phyloP scores from a whole-genome alignment of 2,888 invertebrate species.

The Anodontia alba region DNA sequence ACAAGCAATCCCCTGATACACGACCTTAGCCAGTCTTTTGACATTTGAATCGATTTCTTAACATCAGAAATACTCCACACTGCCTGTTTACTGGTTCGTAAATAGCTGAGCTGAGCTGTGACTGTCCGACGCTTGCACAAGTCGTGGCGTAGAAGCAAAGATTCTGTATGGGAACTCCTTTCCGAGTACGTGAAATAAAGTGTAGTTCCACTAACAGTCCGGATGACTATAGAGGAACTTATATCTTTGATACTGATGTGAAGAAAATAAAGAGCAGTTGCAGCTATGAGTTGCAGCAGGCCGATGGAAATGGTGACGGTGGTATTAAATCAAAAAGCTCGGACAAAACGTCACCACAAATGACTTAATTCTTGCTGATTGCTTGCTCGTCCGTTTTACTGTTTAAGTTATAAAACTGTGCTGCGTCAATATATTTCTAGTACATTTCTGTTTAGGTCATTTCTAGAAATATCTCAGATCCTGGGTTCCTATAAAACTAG shows the following conservation, averaged over 20 bases:
- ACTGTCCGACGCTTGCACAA: conserved; percentile 41
- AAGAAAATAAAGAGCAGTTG: conserved; percentile 18
- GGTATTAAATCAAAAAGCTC: no score
- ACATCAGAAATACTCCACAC: conserved; percentile 43
- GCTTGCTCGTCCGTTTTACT: no score
- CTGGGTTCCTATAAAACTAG: no score
- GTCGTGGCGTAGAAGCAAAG: conserved; percentile 27
- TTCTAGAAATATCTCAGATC: no score
- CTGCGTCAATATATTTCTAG: no score
- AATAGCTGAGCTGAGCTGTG: conserved; percentile 31
- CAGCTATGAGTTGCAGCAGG: not conserved
- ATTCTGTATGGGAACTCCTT: conserved; percentile 37
- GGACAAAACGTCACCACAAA: not conserved
- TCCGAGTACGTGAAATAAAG: conserved; percentile 2
- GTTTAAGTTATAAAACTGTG: no score
- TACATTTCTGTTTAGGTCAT: no score
- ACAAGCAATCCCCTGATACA: conserved; percentile 32
- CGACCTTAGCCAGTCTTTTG: conserved; percentile 34
- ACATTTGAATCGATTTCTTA: conserved; percentile 40
- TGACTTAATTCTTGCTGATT: no score
- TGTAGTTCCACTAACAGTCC: conserved; percentile 17
- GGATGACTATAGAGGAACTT: not conserved
- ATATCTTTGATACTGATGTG: conserved; percentile 27
- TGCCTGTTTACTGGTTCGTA: conserved; percentile 51
- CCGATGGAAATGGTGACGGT: not conserved